Evolutionary conservation across 2,113 vertebrate species (phyloP).

Genomic region (Corynorhinus townsendii): DNA sequence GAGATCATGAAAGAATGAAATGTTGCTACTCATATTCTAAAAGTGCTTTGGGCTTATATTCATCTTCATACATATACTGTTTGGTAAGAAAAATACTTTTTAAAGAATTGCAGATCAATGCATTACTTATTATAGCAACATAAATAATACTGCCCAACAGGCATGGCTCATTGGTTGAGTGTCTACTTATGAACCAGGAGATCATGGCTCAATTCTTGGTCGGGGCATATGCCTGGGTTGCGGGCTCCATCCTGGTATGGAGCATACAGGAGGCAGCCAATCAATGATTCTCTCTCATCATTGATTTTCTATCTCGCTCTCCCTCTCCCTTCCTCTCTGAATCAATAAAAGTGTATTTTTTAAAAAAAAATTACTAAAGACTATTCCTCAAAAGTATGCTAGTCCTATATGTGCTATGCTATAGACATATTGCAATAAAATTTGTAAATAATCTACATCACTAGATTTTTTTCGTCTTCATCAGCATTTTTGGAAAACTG

Average conservation of each 20-base stretch:
- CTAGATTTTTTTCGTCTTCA: not conserved
- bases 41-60: not conserved
- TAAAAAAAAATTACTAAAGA: not conserved
- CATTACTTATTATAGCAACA: not conserved
- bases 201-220: no score
- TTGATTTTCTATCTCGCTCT: no score
- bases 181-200: no score
- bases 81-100: not conserved
- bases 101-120: not conserved
- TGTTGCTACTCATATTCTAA: not conserved
- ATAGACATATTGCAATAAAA: not conserved
- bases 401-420: not conserved
- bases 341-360: no score
- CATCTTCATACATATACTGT: not conserved
- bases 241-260: no score
- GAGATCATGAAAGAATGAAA: not conserved
- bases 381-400: not conserved
- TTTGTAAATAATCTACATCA: not conserved
- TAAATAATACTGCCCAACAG: no score
- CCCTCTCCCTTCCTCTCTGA: no score
- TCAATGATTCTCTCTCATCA: no score
- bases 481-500: not conserved
- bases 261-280: no score
- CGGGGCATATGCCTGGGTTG: no score
- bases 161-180: no score